Evolutionary conservation across 2,113 vertebrate genomes (phyloP).

Genomic region (Plecotus auritus): DNA sequence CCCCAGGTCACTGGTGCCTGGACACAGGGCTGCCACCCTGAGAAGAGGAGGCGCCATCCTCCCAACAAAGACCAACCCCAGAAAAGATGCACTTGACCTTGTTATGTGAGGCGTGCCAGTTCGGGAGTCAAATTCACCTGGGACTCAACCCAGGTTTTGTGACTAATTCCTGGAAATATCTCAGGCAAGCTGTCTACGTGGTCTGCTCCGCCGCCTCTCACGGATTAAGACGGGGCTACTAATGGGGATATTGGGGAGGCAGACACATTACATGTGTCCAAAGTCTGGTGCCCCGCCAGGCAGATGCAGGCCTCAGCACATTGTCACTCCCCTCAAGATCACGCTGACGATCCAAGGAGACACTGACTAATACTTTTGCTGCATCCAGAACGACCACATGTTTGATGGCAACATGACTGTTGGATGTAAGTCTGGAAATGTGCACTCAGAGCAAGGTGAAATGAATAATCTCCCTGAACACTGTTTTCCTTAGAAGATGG

Average conservation of each 20-base stretch:
- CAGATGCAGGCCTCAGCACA: background rate
- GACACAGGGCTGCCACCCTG: background rate
- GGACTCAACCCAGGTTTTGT: background rate
- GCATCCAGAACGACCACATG: no score
- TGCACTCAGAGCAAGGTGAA: background rate
- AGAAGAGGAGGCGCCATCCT: background rate
- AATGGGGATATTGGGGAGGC: background rate
- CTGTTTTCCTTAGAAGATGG: background rate
- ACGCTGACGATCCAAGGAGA: no score
- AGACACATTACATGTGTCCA: rapidly evolving
- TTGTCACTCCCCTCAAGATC: background rate
- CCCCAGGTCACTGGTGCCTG: background rate
- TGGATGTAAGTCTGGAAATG: background rate
- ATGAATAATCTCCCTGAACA: background rate
- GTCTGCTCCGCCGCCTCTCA: background rate
- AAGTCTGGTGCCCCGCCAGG: background rate
- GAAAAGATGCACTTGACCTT: background rate
- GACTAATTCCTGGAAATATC: background rate
- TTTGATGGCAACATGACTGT: background rate
- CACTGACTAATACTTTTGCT: background rate
- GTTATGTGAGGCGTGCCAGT: rapidly evolving
- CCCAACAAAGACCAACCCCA: no score
- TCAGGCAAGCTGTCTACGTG: background rate
- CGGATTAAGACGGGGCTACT: background rate
- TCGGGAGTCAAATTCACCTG: background rate